Evolutionary conservation across 2,797 vertebrate species (phyloP).

Genomic region (Stomatorhinus walkeri): DNA sequence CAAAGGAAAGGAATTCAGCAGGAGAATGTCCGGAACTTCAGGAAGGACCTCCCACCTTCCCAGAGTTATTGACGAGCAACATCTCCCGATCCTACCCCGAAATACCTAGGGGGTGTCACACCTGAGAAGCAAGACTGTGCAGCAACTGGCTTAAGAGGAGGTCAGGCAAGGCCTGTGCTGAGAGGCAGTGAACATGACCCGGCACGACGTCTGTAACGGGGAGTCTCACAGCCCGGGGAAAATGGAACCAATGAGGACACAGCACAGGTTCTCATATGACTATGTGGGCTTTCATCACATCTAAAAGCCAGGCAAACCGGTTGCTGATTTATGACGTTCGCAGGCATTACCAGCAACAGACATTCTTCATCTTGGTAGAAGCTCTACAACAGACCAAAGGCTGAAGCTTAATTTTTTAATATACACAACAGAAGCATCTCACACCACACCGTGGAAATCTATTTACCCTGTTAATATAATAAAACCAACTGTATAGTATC

Average conservation of each 20-base stretch:
- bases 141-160: not conserved
- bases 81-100: not conserved
- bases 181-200: not conserved
- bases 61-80: not conserved
- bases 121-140: not conserved
- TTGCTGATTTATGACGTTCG: not conserved
- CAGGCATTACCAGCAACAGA: not conserved
- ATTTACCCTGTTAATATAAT: not conserved
- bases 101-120: not conserved
- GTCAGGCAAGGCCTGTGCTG: not conserved
- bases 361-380: not conserved
- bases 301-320: not conserved
- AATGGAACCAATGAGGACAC: not conserved
- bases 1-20: not conserved
- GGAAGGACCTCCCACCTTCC: not conserved
- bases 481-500: not conserved
- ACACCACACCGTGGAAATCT: not conserved
- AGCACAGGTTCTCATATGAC: not conserved
- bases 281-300: not conserved
- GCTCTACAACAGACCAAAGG: not conserved
- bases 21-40: not conserved
- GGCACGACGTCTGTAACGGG: not conserved
- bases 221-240: not conserved
- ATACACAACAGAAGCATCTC: not conserved
- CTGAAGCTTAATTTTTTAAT: not conserved